Base-by-base conservation (phyloP, 2,888 invertebrate species). In the Himalopsyche tibetana region DNA sequence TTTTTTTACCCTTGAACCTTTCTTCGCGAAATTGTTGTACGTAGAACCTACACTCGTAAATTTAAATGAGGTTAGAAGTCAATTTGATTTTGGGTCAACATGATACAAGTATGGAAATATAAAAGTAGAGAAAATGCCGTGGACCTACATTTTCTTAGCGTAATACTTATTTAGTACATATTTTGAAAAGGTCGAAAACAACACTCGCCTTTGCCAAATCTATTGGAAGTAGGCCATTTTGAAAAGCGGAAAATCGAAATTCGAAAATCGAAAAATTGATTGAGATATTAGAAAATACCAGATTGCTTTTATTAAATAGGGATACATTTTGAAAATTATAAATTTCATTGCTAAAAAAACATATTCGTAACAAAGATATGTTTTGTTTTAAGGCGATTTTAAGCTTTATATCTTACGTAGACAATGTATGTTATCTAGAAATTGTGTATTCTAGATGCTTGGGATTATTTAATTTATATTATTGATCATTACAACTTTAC, bases 1-100 rank as follows among this genome's bases (percentile, higher is more conserved):
- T 51, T 51, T 45, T 42, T 51, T 51, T 15, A 51, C 4, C 4
- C 51, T 51, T 51, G 12, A 51, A 51, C 4, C 51, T 15, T 15
- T 51, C 3, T 51, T 51, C 0, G 51, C 12, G 15, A 51, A 51
- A 51, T 51, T 74, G 5, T 38, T 74, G 38, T 15, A 74, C 9
- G 69, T 6, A 69, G 36, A 69, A 8, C 42, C 12, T 11, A 51
- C 51, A 12, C 5, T 36, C 74, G 15, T 74, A 74, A 74, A 74
- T 74, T 74, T 38, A 74, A 74, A 74, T 28, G 74, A 74, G 74
- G 74, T 74, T 74, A 74, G 36, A 74, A 74, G 74, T 74, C 74
- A 38, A 74, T 74, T 15, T 74, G 74, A 74, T 74, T 74, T 74
- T 74, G 38, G 74, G 74, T 74, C 74, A 74, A 74, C 74, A 36